These are phyloP conservation scores for Hesperophylax magnus DNA, from an alignment of 1,140 invertebrate species.

Conservation along the genomic window DNA sequence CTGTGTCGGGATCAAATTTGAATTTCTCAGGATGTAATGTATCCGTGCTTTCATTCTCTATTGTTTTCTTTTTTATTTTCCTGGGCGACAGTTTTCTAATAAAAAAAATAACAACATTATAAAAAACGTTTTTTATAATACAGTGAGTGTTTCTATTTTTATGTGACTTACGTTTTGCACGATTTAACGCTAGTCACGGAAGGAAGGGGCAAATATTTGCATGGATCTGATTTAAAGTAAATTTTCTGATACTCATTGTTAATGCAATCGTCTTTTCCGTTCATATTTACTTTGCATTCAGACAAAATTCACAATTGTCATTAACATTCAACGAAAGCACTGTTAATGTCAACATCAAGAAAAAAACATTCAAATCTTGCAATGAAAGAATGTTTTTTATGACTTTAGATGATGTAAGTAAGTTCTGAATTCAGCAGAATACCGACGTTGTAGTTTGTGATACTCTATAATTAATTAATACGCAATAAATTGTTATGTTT, in stretches of 20 bases:
- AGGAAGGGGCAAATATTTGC: background rate
- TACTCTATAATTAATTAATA: too few species aligned
- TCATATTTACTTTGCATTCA: background rate
- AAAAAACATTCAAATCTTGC: too few species aligned
- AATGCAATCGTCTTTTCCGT: background rate
- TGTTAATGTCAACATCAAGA: too few species aligned
- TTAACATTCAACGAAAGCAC: too few species aligned
- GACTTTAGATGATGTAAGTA: too few species aligned
- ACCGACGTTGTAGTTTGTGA: too few species aligned
- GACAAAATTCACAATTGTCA: too few species aligned
- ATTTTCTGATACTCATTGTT: constrained; percentile 12
- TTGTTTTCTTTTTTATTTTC: background rate
- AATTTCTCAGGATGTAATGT: background rate
- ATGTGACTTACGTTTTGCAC: constrained; percentile 2
- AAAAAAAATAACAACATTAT: background rate
- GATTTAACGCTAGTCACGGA: constrained; percentile 5
- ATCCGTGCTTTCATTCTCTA: background rate
- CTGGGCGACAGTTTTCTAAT: background rate
- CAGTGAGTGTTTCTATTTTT: background rate
- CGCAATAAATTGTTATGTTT: too few species aligned
- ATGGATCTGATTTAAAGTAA: background rate
- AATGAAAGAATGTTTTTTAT: too few species aligned
- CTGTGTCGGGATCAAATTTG: background rate
- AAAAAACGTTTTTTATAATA: background rate
- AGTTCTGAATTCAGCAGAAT: too few species aligned